Conservation (phyloP, 2,888 invertebrate species). For the Sisyra nigra region DNA sequence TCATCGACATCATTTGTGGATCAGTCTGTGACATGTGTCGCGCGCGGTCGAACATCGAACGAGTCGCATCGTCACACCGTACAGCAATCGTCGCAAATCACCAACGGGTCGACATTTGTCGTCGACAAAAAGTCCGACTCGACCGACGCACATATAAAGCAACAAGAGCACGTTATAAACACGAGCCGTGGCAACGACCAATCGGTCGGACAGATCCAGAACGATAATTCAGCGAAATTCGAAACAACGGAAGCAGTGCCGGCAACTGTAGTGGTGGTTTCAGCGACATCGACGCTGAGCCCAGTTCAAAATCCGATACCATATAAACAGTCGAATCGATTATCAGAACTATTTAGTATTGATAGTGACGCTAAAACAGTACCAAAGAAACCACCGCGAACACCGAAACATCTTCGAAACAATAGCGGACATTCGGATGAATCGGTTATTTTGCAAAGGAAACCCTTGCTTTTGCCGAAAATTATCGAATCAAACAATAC, state of each 20-base stretch:
- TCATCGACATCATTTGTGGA: slow-evolving; percentile 2
- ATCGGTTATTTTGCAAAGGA: too few relatives aligned
- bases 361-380: not conserved
- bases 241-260: not conserved
- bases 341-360: not conserved
- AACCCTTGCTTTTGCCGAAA: too few relatives aligned
- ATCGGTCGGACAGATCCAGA: not conserved
- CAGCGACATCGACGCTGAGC: not conserved
- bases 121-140: slow-evolving; percentile 1
- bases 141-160: slow-evolving; percentile 3
- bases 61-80: not conserved
- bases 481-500: not conserved
- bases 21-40: slow-evolving; percentile 8
- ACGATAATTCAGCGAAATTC: not conserved
- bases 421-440: too few relatives aligned
- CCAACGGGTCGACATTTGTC: not conserved
- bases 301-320: not conserved
- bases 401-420: too few relatives aligned
- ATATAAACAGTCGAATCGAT: not conserved
- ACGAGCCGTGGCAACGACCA: not conserved
- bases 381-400: slow-evolving; percentile 3
- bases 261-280: not conserved
- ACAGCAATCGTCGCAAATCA: not conserved
- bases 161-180: slow-evolving; percentile 4
- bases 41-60: not conserved